Base-by-base conservation (phyloP, 2,888 invertebrate genomes). In the Eumerus sabulonum region DNA sequence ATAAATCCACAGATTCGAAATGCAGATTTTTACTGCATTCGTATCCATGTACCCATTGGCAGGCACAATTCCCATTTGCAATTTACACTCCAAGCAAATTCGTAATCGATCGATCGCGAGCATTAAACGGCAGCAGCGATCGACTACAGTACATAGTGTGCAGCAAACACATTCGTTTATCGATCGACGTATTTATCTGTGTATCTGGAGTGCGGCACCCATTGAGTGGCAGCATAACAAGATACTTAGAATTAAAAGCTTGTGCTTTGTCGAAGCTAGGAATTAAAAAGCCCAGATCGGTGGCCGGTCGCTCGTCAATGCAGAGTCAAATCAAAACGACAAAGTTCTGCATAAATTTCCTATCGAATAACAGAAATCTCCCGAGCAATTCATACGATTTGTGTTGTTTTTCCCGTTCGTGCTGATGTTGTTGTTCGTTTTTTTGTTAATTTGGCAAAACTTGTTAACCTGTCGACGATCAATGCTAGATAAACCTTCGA, bases 381-480 rank as follows among this genome's bases (percentile, higher is more conserved):
- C 57, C 42, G n/a, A n/a, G n/a, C 57, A 16, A 62, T 48, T 62
- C 44, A 62, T 40, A 67, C 36, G 62, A 62, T 60, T 76, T 71
- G 59, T 35, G 36, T 56, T 71, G 63, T 76, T 53, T 56, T 12
- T 59, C 13, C 27, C 19, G 14, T 42, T 19, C 40, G 51, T 51
- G 72, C 72, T 63, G 19, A 35, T 16, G 5, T 53, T 63, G 60
- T 50, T 18, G n/a, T 56, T 35, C 13, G 2, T 38, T 18, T 18
- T 51, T 56, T 51, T 44, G 54, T 67, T 62, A 63, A 63, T 57
- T 77, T 66, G 53, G 54, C 54, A 48, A 70, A 60, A 62, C 79
- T 79, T 79, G 79, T 79, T 79, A 79, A 74, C 79, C 79, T 79
- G 79, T 79, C 79, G 64, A 56, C 45, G 79, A 79, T 79, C 63